Conservation (phyloP, 2,113 vertebrate genomes). For the Dissostichus mawsoni region DNA sequence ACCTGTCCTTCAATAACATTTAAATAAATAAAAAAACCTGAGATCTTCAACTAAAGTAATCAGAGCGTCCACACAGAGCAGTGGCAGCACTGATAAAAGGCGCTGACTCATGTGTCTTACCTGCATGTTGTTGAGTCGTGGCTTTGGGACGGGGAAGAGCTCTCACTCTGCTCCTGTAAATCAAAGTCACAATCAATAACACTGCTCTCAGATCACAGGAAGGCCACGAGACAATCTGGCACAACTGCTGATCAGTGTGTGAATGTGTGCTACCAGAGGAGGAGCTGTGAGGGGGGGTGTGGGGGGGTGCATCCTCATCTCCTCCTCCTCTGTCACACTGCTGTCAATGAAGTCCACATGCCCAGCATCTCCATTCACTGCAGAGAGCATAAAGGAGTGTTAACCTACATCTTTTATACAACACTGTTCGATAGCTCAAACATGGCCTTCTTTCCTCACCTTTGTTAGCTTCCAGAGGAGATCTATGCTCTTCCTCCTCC, state of each 20-base stretch:
- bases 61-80: no score
- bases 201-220: background rate
- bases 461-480: constrained; percentile 34
- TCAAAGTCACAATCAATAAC: constrained; percentile 8
- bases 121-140: constrained; percentile 65
- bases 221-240: background rate
- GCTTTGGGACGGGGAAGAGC: constrained; percentile 46
- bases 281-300: constrained; percentile 40
- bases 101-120: constrained; percentile 38
- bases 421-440: background rate
- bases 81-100: no score
- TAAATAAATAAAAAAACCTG: no score
- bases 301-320: constrained; percentile 26
- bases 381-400: background rate
- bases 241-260: background rate
- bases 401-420: background rate
- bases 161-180: constrained; percentile 73
- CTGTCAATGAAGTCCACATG: constrained; percentile 87
- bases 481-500: constrained; percentile 64
- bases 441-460: constrained; percentile 63
- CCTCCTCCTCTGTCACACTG: constrained; percentile 80
- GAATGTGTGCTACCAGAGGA: constrained; percentile 62
- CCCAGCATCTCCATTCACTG: constrained; percentile 84
- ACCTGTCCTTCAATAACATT: no score
- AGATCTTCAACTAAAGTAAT: no score